A percentile compares a stretch with the other conserved stretches of the same genome.
Evolutionary conservation across 1,140 invertebrate species (phyloP).

Genomic region (Akabosia matsudoensis): DNA sequence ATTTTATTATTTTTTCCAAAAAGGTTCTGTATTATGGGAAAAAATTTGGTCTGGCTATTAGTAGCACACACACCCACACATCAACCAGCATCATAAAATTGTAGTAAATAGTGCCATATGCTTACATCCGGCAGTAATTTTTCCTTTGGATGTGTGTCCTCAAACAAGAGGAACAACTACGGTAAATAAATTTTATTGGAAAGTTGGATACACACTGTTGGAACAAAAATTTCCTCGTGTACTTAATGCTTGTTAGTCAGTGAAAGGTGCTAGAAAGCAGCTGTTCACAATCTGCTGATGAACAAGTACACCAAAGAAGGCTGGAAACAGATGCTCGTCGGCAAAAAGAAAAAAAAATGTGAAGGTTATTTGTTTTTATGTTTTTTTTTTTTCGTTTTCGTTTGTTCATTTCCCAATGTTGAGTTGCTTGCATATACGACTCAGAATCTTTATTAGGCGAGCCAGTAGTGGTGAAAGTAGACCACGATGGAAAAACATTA

Average conservation of each 20-base stretch:
- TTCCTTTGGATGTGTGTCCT: background rate
- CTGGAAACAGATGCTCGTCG: background rate
- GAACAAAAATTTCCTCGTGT: background rate
- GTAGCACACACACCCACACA: no score
- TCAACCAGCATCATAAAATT: no score
- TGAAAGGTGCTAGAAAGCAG: conserved; percentile 16
- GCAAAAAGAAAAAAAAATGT: background rate
- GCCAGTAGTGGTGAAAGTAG: background rate
- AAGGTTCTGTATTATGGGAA: background rate
- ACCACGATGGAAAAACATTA: background rate
- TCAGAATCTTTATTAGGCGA: no score
- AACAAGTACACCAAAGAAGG: background rate
- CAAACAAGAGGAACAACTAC: background rate
- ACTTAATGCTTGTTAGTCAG: background rate
- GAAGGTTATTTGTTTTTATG: conserved; percentile 4
- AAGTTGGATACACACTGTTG: background rate
- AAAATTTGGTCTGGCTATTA: background rate
- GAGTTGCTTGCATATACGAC: background rate
- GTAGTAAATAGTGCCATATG: background rate
- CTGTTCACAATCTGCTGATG: background rate
- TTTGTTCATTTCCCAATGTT: background rate
- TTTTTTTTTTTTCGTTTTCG: background rate
- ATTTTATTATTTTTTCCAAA: background rate
- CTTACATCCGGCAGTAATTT: background rate
- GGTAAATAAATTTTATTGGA: background rate